Percentiles rank a stretch among this genome's conserved stretches.
Conservation (phyloP, 2,797 vertebrate genomes). For the Leuciscus waleckii region DNA sequence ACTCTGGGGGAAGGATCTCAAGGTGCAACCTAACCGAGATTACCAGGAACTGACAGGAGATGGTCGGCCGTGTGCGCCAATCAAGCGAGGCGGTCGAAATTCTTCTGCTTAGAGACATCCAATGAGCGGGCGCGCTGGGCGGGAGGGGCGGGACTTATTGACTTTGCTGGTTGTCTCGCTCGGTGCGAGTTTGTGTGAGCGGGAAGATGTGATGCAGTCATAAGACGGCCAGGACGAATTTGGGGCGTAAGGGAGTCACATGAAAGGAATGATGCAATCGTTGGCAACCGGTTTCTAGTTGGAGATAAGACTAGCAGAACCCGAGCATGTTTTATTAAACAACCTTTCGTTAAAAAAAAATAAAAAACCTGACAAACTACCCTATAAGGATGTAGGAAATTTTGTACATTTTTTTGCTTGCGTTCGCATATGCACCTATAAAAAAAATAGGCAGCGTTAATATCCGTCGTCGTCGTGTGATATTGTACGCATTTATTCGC, state of each 20-base stretch:
- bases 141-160: constrained; percentile 9
- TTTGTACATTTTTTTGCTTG: constrained; percentile 70
- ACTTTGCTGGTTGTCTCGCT: constrained; percentile 63
- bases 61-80: constrained; percentile 53
- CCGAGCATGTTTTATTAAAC: constrained; percentile 89
- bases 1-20: constrained; percentile 70
- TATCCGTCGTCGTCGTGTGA: constrained; percentile 43
- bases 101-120: constrained; percentile 85
- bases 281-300: constrained; percentile 88
- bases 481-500: constrained; percentile 10
- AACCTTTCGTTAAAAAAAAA: constrained; percentile 82
- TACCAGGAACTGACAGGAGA: neutral
- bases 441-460: constrained; percentile 47
- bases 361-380: constrained; percentile 80
- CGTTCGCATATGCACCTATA: constrained; percentile 63
- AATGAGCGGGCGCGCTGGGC: constrained; percentile 59
- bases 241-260: constrained; percentile 89
- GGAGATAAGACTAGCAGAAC: constrained; percentile 87
- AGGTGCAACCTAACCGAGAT: constrained; percentile 58
- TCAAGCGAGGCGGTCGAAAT: constrained; percentile 51
- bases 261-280: constrained; percentile 91
- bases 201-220: constrained; percentile 86
- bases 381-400: constrained; percentile 75
- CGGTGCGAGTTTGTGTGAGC: constrained; percentile 78
- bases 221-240: constrained; percentile 88